A percentile compares a stretch with the other conserved stretches of the same genome.
phyloP scores from a whole-genome alignment of 2,797 vertebrate species.

The Sebastes paucispinis region DNA sequence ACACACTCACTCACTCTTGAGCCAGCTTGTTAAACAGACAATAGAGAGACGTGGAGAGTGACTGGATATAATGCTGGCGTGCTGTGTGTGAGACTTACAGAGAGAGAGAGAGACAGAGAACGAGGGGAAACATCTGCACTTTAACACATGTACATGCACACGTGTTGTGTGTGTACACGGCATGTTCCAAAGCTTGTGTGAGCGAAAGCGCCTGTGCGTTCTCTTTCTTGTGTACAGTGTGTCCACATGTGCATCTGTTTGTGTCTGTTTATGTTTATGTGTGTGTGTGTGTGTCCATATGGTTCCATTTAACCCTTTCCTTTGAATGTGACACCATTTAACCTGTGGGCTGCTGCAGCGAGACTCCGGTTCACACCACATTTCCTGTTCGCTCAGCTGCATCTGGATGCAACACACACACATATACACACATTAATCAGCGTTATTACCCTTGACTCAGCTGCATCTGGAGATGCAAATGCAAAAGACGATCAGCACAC shows the following conservation, averaged over 20 bases:
- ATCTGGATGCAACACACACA: conserved; percentile 54
- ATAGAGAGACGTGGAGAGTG: conserved; percentile 10
- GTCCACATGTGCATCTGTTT: conserved; percentile 47
- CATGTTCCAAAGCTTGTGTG: conserved; percentile 5
- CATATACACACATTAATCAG: conserved; percentile 13
- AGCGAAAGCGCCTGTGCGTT: neutral
- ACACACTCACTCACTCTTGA: neutral
- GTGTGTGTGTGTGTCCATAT: conserved; percentile 53
- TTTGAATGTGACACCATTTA: conserved; percentile 78
- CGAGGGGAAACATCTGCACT: conserved; percentile 26
- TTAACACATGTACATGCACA: conserved; percentile 8
- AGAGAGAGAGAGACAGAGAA: neutral
- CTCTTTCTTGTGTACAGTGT: conserved; percentile 37
- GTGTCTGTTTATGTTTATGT: neutral
- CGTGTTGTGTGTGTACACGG: neutral
- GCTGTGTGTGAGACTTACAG: neutral
- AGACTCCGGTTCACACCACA: conserved; percentile 73
- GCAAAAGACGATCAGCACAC: conserved; percentile 4
- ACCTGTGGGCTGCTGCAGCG: conserved; percentile 65
- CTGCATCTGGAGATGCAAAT: conserved; percentile 53
- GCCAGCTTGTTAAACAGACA: conserved; percentile 4
- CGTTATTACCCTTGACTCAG: conserved; percentile 30
- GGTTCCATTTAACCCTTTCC: conserved; percentile 78
- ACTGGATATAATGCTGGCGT: conserved; percentile 1
- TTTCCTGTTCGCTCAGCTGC: conserved; percentile 75